Evolutionary conservation across 2,888 invertebrate genomes (phyloP).

Genomic region (Morinoia aosen): DNA sequence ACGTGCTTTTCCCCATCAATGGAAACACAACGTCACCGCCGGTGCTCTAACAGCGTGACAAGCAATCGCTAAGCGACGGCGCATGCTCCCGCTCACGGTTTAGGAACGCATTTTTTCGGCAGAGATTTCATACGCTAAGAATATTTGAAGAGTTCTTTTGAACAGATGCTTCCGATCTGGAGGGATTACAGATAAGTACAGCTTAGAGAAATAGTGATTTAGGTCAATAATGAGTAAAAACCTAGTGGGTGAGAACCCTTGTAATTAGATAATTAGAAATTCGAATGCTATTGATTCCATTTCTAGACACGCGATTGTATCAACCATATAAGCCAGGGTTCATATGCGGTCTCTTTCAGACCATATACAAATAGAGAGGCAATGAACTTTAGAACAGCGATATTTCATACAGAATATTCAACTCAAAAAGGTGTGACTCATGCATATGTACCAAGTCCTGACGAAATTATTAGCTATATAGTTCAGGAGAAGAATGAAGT

Average conservation of each 20-base stretch:
- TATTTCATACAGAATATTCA: not conserved
- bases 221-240: too few relatives aligned
- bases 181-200: not conserved
- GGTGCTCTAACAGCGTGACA: not conserved
- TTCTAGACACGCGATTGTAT: not conserved
- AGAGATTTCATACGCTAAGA: not conserved
- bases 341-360: not conserved
- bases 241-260: too few relatives aligned
- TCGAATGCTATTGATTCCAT: not conserved
- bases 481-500: too few relatives aligned
- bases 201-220: too few relatives aligned
- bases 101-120: not conserved
- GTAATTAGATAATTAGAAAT: too few relatives aligned
- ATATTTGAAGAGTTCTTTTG: not conserved
- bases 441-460: not conserved
- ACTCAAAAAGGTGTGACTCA: not conserved
- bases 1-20: conserved; percentile 2
- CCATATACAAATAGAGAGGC: not conserved
- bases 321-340: not conserved
- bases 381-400: not conserved
- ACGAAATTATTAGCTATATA: too few relatives aligned
- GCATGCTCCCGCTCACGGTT: not conserved
- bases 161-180: not conserved
- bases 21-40: not conserved
- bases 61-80: not conserved